Evolutionary conservation across 2,888 invertebrate species (phyloP).

Genomic region (Myathropa florea): DNA sequence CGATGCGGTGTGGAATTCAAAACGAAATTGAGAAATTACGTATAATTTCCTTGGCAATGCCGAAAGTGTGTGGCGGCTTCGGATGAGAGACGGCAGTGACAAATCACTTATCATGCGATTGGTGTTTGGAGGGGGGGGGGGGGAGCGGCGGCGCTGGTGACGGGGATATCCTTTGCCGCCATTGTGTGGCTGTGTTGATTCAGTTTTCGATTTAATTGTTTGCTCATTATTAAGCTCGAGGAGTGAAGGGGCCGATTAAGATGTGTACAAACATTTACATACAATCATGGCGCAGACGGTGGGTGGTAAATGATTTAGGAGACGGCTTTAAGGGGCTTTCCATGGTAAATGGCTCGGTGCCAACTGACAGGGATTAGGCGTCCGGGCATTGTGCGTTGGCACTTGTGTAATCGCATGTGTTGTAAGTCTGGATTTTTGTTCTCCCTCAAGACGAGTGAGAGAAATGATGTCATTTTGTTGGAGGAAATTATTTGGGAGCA

Average conservation of each 20-base stretch:
- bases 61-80: too few species aligned
- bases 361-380: slow-evolving; percentile 4
- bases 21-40: slow-evolving; percentile 53
- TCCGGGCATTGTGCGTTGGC: slow-evolving; percentile 21
- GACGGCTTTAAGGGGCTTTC: not conserved
- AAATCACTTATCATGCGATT: slow-evolving; percentile 51
- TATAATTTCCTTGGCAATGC: slow-evolving; percentile 29
- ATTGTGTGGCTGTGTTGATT: slow-evolving; percentile 48
- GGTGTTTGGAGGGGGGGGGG: not conserved
- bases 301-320: not conserved
- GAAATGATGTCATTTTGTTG: too few species aligned
- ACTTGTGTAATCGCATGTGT: not conserved
- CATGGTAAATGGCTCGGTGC: not conserved
- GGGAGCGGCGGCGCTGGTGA: too few species aligned
- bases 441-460: too few species aligned
- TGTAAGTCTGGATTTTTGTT: not conserved
- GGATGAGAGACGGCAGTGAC: slow-evolving; percentile 33
- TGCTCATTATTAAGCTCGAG: slow-evolving; percentile 47
- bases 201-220: slow-evolving; percentile 65
- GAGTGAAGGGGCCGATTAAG: not conserved
- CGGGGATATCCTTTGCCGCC: not conserved
- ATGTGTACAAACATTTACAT: not conserved
- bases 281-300: not conserved
- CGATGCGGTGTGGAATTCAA: not conserved
- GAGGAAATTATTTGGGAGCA: too few species aligned